These are phyloP conservation scores for Zapornia atra DNA, from an alignment of 2,113 vertebrate genomes.

Conservation along the genomic window DNA sequence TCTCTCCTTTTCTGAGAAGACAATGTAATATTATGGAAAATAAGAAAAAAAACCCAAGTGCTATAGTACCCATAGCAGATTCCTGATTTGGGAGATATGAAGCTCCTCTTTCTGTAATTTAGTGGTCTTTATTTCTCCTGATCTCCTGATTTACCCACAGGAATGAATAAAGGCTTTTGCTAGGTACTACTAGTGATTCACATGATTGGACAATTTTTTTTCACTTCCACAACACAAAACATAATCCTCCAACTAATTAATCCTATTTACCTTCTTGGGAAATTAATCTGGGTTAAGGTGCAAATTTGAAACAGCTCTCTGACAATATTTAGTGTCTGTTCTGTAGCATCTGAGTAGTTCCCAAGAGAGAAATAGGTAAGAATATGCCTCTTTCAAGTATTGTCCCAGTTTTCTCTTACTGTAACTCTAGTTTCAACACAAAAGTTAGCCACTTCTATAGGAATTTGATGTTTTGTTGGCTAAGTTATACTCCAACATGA, in stretches of 20 bases:
- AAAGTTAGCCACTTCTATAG: neutral
- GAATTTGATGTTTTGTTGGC: neutral
- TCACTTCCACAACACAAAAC: neutral
- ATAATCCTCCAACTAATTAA: neutral
- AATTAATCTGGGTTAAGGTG: neutral
- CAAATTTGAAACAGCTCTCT: neutral
- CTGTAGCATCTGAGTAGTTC: neutral
- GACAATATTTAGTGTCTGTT: neutral
- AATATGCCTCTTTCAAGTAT: neutral
- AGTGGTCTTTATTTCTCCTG: neutral
- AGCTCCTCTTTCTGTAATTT: neutral
- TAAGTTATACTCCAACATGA: neutral
- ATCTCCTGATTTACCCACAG: neutral
- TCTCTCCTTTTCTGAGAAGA: neutral
- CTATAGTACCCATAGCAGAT: neutral
- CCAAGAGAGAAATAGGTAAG: neutral
- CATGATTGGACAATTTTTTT: neutral
- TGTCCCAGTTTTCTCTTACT: neutral
- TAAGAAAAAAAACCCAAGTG: neutral
- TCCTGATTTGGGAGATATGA: neutral
- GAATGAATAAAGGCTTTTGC: neutral
- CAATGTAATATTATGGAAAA: neutral
- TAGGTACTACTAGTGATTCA: neutral
- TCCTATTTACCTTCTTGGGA: constrained; percentile 2
- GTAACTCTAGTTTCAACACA: neutral